Percentiles rank a stretch among this genome's conserved stretches.
Conservation (phyloP, 1,140 invertebrate species). For the Andrena cerasifolii region DNA sequence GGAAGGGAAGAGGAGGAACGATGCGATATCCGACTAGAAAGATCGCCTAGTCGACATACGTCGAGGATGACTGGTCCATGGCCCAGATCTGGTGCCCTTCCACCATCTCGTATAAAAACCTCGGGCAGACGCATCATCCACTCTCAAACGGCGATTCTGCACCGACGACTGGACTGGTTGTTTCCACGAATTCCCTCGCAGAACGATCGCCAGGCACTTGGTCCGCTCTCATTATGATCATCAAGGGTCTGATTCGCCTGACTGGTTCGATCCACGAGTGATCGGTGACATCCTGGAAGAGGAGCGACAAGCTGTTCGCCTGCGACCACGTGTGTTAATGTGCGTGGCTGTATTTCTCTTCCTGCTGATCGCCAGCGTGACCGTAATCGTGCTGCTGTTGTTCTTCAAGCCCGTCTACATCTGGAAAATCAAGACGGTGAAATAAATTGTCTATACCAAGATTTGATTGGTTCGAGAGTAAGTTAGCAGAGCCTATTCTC, state of each 20-base stretch:
- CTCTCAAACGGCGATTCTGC: conserved; percentile 61
- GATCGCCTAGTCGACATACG: conserved; percentile 50
- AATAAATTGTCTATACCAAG: background rate
- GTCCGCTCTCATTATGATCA: background rate
- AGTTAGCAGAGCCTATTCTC: background rate
- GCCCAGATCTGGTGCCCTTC: conserved; percentile 79
- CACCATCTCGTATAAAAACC: conserved; percentile 75
- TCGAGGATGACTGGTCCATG: conserved; percentile 73
- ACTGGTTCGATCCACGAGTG: background rate
- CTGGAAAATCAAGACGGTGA: conserved; percentile 65
- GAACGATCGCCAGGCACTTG: background rate
- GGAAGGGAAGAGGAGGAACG: conserved; percentile 52
- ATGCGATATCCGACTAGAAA: conserved; percentile 67
- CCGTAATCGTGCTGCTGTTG: conserved; percentile 63
- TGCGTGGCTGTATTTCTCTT: conserved; percentile 68
- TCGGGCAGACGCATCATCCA: conserved; percentile 57
- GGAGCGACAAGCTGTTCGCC: background rate
- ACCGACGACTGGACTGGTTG: conserved; percentile 5
- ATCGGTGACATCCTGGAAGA: conserved; percentile 24
- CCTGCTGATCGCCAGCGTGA: conserved; percentile 68
- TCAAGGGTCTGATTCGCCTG: background rate
- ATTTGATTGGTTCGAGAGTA: background rate
- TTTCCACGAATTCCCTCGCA: background rate
- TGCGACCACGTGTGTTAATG: conserved; percentile 56
- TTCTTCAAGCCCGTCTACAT: conserved; percentile 71